A percentile compares a stretch with the other conserved stretches of the same genome.
Evolutionary conservation across 1,140 invertebrate species (phyloP).

Genomic region (Lasaia peninsularis): DNA sequence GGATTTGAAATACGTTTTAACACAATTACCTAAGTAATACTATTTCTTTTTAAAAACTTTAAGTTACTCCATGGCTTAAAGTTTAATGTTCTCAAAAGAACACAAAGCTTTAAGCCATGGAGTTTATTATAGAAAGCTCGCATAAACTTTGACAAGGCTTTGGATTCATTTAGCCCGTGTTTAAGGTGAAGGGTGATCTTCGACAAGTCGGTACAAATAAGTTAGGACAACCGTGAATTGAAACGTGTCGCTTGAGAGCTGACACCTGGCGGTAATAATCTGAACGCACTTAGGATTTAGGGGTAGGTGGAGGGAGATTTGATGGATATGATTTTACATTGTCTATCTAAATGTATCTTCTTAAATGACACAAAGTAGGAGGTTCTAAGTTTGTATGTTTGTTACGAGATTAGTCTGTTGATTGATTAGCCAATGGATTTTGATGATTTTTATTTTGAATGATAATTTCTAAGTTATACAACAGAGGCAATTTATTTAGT

Average conservation of each 20-base stretch:
- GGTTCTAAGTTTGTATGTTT: background rate
- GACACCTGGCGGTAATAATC: slow-evolving; percentile 54
- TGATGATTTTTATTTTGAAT: no score
- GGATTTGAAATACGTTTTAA: no score
- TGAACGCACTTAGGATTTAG: slow-evolving; percentile 62
- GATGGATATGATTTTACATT: slow-evolving; percentile 8
- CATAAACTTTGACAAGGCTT: no score
- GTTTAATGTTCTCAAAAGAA: no score
- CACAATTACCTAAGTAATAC: no score
- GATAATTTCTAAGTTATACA: no score
- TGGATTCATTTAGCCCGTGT: background rate
- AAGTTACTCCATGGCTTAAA: no score
- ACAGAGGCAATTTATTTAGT: no score
- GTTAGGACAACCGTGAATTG: slow-evolving; percentile 57
- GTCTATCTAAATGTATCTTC: background rate
- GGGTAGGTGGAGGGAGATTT: slow-evolving; percentile 22
- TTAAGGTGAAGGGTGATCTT: background rate
- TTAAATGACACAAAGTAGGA: background rate
- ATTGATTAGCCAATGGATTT: no score
- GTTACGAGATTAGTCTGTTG: no score
- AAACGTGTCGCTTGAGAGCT: slow-evolving; percentile 56
- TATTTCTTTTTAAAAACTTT: no score
- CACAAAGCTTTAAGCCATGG: no score
- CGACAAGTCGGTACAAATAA: slow-evolving; percentile 36
- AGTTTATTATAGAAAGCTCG: background rate